Conservation (phyloP, 64 coral and sea anemone genomes). For the Pocillopora verrucosa region DNA sequence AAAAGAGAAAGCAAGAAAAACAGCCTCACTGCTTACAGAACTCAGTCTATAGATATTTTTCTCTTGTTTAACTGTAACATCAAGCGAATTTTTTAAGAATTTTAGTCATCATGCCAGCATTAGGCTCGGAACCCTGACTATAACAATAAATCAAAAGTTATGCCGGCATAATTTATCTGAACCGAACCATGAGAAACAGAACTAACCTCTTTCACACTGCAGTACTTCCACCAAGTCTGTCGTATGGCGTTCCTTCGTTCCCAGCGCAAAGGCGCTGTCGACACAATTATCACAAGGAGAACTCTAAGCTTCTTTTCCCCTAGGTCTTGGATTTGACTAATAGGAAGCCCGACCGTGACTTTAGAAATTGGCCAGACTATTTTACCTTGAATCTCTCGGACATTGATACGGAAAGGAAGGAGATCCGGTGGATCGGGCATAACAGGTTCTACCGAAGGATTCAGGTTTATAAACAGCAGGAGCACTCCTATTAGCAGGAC, state of each 20-base stretch:
- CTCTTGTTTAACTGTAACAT: too few relatives aligned
- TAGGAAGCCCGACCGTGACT: background rate
- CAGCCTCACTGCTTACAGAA: too few relatives aligned
- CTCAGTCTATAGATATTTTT: too few relatives aligned
- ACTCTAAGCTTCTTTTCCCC: slow-evolving; percentile 3
- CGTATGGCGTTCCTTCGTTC: slow-evolving; percentile 25
- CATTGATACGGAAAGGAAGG: background rate
- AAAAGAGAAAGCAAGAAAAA: too few relatives aligned
- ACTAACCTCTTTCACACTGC: slow-evolving; percentile 9
- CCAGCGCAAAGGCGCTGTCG: slow-evolving; percentile 3
- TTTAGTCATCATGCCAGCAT: too few relatives aligned
- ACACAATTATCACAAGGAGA: slow-evolving; percentile 18
- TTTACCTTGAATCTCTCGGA: background rate
- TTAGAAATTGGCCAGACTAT: background rate
- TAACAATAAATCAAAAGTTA: background rate
- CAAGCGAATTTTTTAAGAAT: too few relatives aligned
- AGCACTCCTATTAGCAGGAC: background rate
- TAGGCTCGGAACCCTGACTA: background rate
- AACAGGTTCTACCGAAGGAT: background rate
- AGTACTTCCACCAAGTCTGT: slow-evolving; percentile 30
- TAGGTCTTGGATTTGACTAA: slow-evolving; percentile 17
- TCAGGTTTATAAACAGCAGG: background rate
- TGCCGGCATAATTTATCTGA: background rate
- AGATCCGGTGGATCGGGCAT: background rate
- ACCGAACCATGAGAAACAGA: background rate